These are phyloP conservation scores for Rhodeus uyekii DNA, from an alignment of 2,797 vertebrate genomes.

Conservation along the genomic window DNA sequence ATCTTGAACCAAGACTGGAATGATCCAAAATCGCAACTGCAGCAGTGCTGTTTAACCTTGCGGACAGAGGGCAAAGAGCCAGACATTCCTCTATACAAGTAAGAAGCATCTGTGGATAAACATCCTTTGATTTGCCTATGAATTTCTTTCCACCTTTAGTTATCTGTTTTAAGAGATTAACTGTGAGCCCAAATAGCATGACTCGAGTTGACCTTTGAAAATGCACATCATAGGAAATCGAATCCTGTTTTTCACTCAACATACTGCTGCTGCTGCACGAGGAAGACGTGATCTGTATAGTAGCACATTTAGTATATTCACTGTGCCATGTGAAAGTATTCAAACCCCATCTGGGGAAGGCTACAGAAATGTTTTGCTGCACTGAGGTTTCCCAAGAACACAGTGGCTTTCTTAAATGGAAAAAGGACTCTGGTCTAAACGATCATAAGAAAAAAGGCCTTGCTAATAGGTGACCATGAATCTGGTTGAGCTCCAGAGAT, in stretches of 20 bases:
- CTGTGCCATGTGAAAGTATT: background rate
- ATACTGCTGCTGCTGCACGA: background rate
- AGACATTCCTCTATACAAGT: constrained; percentile 98
- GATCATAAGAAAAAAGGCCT: too few relatives aligned
- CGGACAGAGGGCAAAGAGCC: constrained; percentile 97
- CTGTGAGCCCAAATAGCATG: background rate
- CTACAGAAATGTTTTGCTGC: background rate
- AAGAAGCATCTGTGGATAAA: constrained; percentile 63
- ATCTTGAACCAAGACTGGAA: constrained; percentile 99
- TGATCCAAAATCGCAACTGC: constrained; percentile 98
- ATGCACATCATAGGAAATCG: background rate
- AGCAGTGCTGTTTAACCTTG: constrained; percentile 96
- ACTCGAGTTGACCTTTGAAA: background rate
- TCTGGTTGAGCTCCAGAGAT: background rate
- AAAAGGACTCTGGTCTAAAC: background rate
- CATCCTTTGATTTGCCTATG: background rate
- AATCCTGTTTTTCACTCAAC: background rate
- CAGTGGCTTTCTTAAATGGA: background rate
- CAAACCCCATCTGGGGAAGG: background rate
- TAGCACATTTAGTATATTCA: background rate
- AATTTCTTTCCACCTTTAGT: background rate
- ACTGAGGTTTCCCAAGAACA: background rate
- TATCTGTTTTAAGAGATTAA: constrained; percentile 1
- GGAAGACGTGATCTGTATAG: background rate
- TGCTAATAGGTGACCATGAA: background rate